A percentile compares a stretch with the other conserved stretches of the same genome.
phyloP scores from a whole-genome alignment of 1,140 invertebrate genomes.

The Mercenaria mercenaria region DNA sequence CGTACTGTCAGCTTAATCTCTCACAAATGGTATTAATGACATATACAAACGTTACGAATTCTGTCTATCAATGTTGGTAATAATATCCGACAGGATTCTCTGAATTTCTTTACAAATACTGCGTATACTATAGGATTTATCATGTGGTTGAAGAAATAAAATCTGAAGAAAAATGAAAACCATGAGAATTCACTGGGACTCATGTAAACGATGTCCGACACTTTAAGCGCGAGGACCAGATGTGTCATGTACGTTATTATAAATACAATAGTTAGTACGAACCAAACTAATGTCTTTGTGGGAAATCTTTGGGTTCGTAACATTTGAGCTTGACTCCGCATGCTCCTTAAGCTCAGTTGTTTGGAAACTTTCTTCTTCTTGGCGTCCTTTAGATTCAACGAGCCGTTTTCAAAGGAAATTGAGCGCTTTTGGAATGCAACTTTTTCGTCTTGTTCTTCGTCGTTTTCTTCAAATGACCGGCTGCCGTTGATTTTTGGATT shows the following conservation, averaged over 20 bases:
- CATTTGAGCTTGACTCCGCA: not conserved
- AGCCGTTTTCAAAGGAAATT: not conserved
- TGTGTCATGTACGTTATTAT: constrained; percentile 45
- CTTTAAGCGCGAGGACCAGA: constrained; percentile 15
- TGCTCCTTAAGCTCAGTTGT: constrained; percentile 19
- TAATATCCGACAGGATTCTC: constrained; percentile 6
- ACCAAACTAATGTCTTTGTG: constrained; percentile 53
- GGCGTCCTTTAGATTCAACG: not conserved
- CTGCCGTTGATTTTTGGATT: not conserved
- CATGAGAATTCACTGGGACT: constrained; percentile 1
- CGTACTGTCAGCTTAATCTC: too few relatives aligned
- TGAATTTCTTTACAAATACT: constrained; percentile 46
- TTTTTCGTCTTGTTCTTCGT: not conserved
- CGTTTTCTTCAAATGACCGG: not conserved
- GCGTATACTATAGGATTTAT: constrained; percentile 54
- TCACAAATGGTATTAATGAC: too few relatives aligned
- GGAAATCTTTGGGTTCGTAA: constrained; percentile 19
- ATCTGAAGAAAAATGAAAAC: constrained; percentile 45
- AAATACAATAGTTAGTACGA: constrained; percentile 49
- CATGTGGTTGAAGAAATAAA: constrained; percentile 60
- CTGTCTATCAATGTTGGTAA: not conserved
- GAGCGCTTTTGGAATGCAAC: not conserved
- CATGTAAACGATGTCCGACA: not conserved
- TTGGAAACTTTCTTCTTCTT: constrained; percentile 16
- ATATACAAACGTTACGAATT: not conserved